Evolutionary conservation across 2,797 vertebrate species (phyloP).

Genomic region (Gallinago nigripennis): DNA sequence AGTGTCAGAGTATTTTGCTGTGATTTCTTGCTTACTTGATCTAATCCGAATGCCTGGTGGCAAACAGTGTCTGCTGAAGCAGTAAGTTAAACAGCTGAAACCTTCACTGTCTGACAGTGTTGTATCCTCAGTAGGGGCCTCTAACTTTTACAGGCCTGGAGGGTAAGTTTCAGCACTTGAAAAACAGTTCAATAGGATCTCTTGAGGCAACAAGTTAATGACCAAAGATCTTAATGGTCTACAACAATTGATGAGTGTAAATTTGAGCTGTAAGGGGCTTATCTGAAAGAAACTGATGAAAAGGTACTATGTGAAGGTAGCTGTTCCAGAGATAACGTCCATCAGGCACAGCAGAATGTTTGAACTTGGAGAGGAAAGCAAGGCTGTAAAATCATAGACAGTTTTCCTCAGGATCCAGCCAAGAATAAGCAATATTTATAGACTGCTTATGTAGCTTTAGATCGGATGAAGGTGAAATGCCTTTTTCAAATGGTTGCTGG

Average conservation of each 20-base stretch:
- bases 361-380: not conserved
- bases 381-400: constrained; percentile 9
- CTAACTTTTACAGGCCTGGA: constrained; percentile 3
- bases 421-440: constrained; percentile 25
- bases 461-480: not conserved
- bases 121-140: not conserved
- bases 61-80: not conserved
- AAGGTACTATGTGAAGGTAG: not conserved
- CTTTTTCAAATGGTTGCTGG: not conserved
- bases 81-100: constrained; percentile 32
- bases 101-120: not conserved
- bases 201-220: constrained; percentile 28
- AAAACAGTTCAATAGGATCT: constrained; percentile 28
- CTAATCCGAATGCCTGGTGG: constrained; percentile 27
- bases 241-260: constrained; percentile 11
- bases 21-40: constrained; percentile 31
- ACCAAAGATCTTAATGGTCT: constrained; percentile 35
- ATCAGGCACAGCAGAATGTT: not conserved
- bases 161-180: not conserved
- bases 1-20: not conserved
- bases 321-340: not conserved
- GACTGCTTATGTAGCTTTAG: not conserved
- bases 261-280: not conserved
- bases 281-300: not conserved
- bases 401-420: not conserved